Base-by-base conservation (phyloP, 2,797 vertebrate genomes). In the Vultur gryphus region DNA sequence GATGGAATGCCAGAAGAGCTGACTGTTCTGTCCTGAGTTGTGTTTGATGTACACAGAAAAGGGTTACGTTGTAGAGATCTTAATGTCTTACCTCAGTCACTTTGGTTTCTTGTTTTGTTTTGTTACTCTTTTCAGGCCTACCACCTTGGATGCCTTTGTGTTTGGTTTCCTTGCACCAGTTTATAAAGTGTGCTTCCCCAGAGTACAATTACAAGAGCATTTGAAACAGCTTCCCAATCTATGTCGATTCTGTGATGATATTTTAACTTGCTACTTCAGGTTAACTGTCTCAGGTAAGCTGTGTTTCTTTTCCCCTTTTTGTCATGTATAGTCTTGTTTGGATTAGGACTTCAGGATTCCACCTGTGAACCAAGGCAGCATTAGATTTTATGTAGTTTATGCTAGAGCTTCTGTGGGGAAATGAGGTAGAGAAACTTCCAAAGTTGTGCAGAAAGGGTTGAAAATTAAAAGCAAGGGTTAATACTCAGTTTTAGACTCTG, bases 121-220 rank as follows among this genome's bases (percentile, higher is more conserved):
- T 94, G 66, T 79, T 12, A 19, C 83, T 83, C 33, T 81, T 82
- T 95, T 35, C 89, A 99, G 99, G 96, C 99, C 99, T 62, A 99
- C 98, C 87, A 99, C 99, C 92, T 98, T 99, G 97, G 99, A 99
- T 97, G 99, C 99, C 94, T 99, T 99, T 84, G 99, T 99, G 55
- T 99, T 99, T 98, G 99, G 99, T 65, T 99, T 99, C 88, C 95
- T 99, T 89, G 99, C 99, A 61, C 99, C 99, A 3, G 97, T 99
- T 67, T 98, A 98, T 97, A 99, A 99, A 98, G 99, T 99, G 72
- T 95, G 93, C 81, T 99, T 99, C 33, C 99, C 99, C 44, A 99
- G 98, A 97, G 98, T 98, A 62, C 98, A 99, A 37, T 98, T 99
- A 94, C 99, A 99, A 97, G 98, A 98, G 86, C 99, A 99, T 96